Conservation (phyloP, 2,113 vertebrate genomes). For the Panthera leo region DNA sequence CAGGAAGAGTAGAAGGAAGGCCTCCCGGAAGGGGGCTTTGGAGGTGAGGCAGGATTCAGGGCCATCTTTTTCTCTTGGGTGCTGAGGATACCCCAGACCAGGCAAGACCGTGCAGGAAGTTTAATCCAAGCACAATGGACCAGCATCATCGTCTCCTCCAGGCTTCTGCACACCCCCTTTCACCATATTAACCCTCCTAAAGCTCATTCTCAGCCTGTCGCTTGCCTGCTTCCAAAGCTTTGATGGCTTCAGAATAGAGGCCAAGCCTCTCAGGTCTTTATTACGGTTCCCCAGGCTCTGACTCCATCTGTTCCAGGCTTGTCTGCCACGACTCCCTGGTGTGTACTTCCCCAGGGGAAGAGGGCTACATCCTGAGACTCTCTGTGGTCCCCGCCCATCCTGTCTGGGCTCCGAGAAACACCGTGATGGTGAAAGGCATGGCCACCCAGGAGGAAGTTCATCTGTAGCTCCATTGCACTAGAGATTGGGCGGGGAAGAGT, state of each 20-base stretch:
- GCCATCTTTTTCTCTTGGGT: background rate
- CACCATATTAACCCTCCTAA: background rate
- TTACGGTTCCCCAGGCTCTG: background rate
- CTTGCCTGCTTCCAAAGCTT: background rate
- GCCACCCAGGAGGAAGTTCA: background rate
- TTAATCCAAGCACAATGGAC: background rate
- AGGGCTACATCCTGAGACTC: background rate
- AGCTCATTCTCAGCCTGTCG: background rate
- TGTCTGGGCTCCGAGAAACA: background rate
- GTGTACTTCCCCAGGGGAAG: background rate
- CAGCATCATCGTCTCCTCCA: background rate
- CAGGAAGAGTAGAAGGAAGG: background rate
- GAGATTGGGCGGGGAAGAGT: background rate
- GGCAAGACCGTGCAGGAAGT: background rate
- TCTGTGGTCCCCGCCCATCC: background rate
- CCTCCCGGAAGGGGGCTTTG: background rate
- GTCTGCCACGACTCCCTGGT: background rate
- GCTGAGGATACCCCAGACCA: background rate
- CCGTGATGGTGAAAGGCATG: background rate
- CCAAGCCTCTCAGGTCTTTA: background rate
- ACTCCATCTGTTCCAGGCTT: background rate
- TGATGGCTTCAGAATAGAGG: background rate
- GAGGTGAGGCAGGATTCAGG: background rate
- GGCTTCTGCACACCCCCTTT: background rate
- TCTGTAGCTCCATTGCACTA: background rate